A percentile compares a stretch with the other conserved stretches of the same genome.
These are phyloP conservation scores for Mus caroli DNA, from an alignment of 2,797 vertebrate species.

Conservation along the genomic window DNA sequence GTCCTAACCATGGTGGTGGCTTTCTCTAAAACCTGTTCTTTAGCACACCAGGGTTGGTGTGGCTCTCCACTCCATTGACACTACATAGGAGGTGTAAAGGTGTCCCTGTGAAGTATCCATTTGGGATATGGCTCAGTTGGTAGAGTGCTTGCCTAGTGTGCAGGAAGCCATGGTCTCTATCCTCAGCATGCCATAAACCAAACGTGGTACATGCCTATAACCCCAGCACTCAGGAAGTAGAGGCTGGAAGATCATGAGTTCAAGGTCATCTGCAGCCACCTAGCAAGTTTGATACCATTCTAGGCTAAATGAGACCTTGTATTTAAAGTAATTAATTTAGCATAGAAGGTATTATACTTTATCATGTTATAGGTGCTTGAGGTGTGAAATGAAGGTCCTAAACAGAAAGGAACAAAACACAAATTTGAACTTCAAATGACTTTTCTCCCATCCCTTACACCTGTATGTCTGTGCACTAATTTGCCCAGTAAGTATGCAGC, in stretches of 20 bases:
- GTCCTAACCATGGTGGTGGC: not conserved
- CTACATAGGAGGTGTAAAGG: not conserved
- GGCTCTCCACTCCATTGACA: not conserved
- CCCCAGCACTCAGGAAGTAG: not conserved
- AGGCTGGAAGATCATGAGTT: not conserved
- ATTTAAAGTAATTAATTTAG: not conserved
- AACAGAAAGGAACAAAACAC: not conserved
- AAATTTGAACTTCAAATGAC: conserved; percentile 30
- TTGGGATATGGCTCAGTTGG: not conserved
- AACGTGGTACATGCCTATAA: not conserved
- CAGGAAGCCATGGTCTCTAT: not conserved
- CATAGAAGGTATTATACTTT: not conserved
- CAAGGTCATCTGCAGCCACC: not conserved
- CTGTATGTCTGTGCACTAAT: not conserved
- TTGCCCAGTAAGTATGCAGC: conserved; percentile 24
- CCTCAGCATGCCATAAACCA: not conserved
- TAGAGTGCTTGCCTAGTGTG: not conserved
- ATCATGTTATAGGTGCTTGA: not conserved
- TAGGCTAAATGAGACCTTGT: not conserved
- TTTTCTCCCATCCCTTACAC: not conserved
- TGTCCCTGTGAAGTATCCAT: not conserved
- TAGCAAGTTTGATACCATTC: not conserved
- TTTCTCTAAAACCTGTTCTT: not conserved
- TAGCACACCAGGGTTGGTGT: not conserved
- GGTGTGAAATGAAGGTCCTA: not conserved